These are phyloP conservation scores for Furnarius figulus DNA, from an alignment of 2,113 vertebrate species.

Conservation along the genomic window DNA sequence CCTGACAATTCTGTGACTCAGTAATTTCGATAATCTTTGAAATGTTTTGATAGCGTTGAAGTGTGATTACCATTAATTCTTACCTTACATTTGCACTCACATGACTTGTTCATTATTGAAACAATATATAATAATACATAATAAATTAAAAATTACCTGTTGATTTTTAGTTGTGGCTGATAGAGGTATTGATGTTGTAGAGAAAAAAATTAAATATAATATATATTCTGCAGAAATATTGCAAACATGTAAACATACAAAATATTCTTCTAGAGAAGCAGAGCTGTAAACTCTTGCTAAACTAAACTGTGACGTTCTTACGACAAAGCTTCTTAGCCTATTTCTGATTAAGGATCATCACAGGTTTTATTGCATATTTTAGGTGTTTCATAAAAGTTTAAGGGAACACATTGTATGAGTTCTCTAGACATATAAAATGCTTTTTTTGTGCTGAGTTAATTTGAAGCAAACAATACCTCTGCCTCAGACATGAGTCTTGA, in stretches of 20 bases:
- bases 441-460: neutral
- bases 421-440: neutral
- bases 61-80: neutral
- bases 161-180: neutral
- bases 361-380: neutral
- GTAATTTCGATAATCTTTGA: neutral
- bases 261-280: neutral
- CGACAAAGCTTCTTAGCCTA: neutral
- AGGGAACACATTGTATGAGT: neutral
- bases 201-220: neutral
- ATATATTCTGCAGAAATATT: neutral
- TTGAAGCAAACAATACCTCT: neutral
- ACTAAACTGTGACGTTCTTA: neutral
- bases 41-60: neutral
- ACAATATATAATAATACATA: neutral
- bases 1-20: neutral
- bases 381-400: neutral
- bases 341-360: neutral
- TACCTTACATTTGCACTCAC: neutral
- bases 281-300: neutral
- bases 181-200: neutral
- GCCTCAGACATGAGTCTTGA: neutral
- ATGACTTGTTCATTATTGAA: neutral
- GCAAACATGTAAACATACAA: accelerated
- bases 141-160: neutral